Percentiles rank a stretch among this genome's conserved stretches.
phyloP scores from a whole-genome alignment of 2,888 invertebrate genomes.

The Shargacucullia verbasci region DNA sequence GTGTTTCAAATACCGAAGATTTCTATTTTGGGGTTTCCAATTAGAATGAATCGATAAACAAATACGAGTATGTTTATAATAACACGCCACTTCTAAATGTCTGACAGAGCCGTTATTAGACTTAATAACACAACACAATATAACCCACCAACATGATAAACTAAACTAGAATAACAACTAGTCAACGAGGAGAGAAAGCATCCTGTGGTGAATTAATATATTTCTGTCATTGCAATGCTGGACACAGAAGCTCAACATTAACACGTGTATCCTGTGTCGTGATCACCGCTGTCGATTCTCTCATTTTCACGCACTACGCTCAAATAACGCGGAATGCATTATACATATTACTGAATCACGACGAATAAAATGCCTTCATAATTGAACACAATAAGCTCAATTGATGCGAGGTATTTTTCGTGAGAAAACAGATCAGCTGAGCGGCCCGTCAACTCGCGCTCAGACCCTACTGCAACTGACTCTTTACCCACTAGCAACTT shows the following conservation, averaged over 20 bases:
- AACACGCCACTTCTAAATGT: background rate
- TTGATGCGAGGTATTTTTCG: constrained; percentile 63
- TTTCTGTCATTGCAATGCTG: constrained; percentile 52
- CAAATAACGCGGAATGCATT: constrained; percentile 42
- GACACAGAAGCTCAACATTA: constrained; percentile 48
- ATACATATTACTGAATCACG: constrained; percentile 50
- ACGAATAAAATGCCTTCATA: constrained; percentile 62
- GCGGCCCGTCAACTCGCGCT: constrained; percentile 56
- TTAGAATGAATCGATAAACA: no score
- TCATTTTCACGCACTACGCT: constrained; percentile 36
- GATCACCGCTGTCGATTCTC: constrained; percentile 34
- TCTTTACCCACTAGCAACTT: constrained; percentile 70
- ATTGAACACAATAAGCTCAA: constrained; percentile 66
- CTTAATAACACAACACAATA: background rate
- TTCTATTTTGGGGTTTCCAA: constrained; percentile 23
- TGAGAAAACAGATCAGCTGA: constrained; percentile 80
- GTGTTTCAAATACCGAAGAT: constrained; percentile 16
- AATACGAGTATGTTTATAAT: no score
- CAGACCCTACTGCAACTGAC: constrained; percentile 43
- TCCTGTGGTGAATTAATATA: constrained; percentile 46
- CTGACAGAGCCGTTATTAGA: background rate
- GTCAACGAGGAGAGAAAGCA: constrained; percentile 41
- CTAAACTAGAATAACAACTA: constrained; percentile 27
- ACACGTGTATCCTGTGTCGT: constrained; percentile 63
- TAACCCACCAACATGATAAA: constrained; percentile 7